Evolutionary conservation across 2,797 vertebrate genomes (phyloP), one percentile per base, ranked within the genome.

Genomic region (Gobio occitaniae): DNA sequence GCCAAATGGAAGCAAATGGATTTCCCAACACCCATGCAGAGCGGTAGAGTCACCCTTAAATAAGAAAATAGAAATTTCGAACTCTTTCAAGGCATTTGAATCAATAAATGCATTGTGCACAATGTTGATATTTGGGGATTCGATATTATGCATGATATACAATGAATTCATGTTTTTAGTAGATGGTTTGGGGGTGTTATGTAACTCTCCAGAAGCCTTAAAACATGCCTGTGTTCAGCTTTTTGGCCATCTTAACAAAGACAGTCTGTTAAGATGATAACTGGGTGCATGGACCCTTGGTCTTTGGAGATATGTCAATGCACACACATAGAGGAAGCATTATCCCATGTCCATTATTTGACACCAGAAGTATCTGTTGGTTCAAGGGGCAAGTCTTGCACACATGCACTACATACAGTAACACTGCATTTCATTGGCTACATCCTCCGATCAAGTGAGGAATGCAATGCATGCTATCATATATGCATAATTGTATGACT

Each of bases 351-450:
- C 78, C 89, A 87, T 84, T 82, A 52, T 76, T 81, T 84, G 88
- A 88, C 88, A 86, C 87, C 72, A 82, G 52, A 89, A 86, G 78
- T 87, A 88, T 90, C 87, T 85, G 85, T 61, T 76, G 66, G 86
- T 86, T 88, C 87, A 89, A 87, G 84, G 89, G 89, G 81, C 88
- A 89, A 84, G 83, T 82, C 85, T 80, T 79, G 72, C 21, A 47
- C 54, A 71, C 50, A 75, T 86, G 83, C 70, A 86, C 80, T 44
- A 82, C 87, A 84, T 86, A 74, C 83, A 78, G 66, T 66, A 71
- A 77, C 19, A 21, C 61, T 63, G 44, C 83, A 84, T 89, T 82
- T 76, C 78, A 84, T 52, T 56, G 61, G 76, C 72, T 82, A 56
- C 70, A 69, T 63, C 36, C 74, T 78, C 69, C 78, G 59, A 74